Base-by-base conservation (phyloP, 2,888 invertebrate genomes). In the Oligia fasciuncula region DNA sequence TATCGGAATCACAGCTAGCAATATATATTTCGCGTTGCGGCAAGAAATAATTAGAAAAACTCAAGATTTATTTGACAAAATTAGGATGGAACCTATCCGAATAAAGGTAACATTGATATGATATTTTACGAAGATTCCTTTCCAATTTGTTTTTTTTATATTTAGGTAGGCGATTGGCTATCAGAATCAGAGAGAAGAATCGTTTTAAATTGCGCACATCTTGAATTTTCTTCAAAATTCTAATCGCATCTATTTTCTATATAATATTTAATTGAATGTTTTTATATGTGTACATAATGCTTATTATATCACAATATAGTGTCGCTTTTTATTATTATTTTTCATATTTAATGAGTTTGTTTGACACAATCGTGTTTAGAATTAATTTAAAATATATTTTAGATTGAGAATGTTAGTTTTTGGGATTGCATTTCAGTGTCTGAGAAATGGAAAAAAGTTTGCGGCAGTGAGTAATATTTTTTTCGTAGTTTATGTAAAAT, bases 371-470 rank as follows among this genome's bases (percentile, higher is more conserved):
- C 68, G 76, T 84, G 79, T 88, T 85, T 88, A 81, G 74, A 84
- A 83, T 84, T 80, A 77, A 86, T 85, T 85, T 74, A 77, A 76
- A 90, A 87, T 76, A 80, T 87, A 83, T 89, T 88, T 90, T 91
- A 89, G 89, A 91, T 88, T 94, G 94, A 95, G 94, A 96, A 95
- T 95, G 95, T 94, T 96, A 96, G 96, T 91, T 91, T 95, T 94
- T 96, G 93, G 92, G 91, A 95, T 96, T 96, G 95, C 94, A 94
- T 96, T 96, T 96, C 96, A 96, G 96, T 95, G 95, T 96, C 96
- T 94, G 96, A 96, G 87, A 96, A 96, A 93, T 95, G 96, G 96
- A 96, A 96, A 96, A 96, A 95, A 95, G 93, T 96, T 92, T 96
- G 95, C 95, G 96, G 96, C 94, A 96, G 97, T 97, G 95, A 97